Percentiles rank a stretch among this genome's conserved stretches.
Conservation (phyloP, 2,797 vertebrate genomes). For the Acomys russatus region DNA sequence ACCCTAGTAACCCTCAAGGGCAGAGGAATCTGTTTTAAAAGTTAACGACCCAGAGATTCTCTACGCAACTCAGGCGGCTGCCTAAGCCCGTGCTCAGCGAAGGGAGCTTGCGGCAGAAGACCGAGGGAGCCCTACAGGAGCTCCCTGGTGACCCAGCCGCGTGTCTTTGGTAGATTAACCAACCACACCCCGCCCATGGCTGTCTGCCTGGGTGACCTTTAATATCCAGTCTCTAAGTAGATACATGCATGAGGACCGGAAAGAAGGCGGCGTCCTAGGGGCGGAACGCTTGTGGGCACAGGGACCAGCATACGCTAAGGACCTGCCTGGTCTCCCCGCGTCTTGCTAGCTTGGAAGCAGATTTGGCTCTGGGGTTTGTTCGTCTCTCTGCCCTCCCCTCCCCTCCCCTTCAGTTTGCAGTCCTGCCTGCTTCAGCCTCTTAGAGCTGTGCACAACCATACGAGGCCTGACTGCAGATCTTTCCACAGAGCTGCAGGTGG, state of each 20-base stretch:
- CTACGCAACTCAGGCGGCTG: background rate
- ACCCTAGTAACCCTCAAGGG: background rate
- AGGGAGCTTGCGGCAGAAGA: slow-evolving; percentile 38
- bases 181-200: background rate
- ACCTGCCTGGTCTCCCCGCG: background rate
- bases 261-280: background rate
- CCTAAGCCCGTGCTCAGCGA: background rate
- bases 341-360: background rate
- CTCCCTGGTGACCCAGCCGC: background rate
- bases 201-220: background rate
- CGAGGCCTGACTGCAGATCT: background rate
- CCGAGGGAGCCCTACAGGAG: slow-evolving; percentile 15
- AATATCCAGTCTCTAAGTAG: background rate
- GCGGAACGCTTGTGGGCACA: background rate
- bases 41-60: background rate
- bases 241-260: background rate
- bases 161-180: background rate
- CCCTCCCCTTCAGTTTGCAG: too few relatives aligned
- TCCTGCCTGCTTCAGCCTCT: background rate
- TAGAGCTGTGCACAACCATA: background rate
- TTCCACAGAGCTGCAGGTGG: background rate
- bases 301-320: too few relatives aligned
- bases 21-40: slow-evolving; percentile 30
- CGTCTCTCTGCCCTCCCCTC: too few relatives aligned
- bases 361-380: background rate